phyloP scores from a whole-genome alignment of 1,140 invertebrate genomes.

The Triops cancriformis region DNA sequence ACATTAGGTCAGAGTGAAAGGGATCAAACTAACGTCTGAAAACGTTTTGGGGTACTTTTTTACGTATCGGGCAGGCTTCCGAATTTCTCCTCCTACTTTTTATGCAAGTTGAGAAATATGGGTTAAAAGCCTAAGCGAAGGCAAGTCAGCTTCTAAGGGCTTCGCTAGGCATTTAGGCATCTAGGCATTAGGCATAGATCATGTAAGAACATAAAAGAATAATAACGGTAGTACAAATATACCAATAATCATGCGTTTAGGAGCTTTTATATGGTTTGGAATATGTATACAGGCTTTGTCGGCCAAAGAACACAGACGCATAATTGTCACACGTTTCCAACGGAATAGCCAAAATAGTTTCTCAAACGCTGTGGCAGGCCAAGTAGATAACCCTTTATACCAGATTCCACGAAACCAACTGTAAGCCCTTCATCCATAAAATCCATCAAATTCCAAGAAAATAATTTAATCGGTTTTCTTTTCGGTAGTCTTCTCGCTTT shows the following conservation, averaged over 20 bases:
- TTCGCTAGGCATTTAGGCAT: no score
- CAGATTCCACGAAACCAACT: background rate
- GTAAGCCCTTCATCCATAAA: background rate
- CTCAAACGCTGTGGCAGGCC: background rate
- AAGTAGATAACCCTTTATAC: background rate
- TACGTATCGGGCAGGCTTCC: no score
- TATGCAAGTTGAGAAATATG: no score
- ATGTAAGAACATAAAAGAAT: no score
- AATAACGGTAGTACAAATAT: background rate
- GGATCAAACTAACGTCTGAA: no score
- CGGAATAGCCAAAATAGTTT: background rate
- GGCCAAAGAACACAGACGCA: background rate
- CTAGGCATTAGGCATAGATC: no score
- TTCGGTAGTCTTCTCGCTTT: conserved; percentile 36
- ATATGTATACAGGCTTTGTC: background rate
- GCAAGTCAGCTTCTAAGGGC: no score
- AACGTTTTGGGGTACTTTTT: no score
- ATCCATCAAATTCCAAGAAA: background rate
- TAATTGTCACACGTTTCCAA: background rate
- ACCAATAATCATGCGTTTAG: no score
- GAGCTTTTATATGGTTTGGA: background rate
- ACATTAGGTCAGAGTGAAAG: no score
- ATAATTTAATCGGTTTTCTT: background rate
- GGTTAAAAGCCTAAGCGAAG: no score
- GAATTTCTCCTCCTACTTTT: no score